These are phyloP conservation scores for Hyalella azteca DNA, from an alignment of 2,888 invertebrate genomes.

Conservation along the genomic window DNA sequence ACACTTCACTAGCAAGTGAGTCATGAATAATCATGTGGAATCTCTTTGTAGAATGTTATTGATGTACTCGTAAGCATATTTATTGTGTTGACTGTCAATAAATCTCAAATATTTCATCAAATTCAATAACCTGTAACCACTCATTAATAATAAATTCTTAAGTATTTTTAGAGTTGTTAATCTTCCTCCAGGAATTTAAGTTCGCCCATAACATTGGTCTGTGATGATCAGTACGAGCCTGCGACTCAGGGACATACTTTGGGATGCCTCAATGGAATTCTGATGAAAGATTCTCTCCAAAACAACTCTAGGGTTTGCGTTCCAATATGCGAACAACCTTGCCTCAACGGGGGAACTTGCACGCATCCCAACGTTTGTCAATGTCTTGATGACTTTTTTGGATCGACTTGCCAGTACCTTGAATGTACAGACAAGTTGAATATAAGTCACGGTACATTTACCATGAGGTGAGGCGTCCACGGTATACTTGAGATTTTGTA, in stretches of 20 bases:
- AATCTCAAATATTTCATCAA: too few relatives aligned
- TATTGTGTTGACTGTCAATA: too few relatives aligned
- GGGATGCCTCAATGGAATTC: neutral
- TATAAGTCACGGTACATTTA: too few relatives aligned
- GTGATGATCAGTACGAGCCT: neutral
- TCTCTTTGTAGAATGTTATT: too few relatives aligned
- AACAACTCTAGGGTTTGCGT: neutral
- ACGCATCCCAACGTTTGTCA: neutral
- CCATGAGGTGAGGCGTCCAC: too few relatives aligned
- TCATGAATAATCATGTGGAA: too few relatives aligned
- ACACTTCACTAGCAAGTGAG: neutral
- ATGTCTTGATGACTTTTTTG: neutral
- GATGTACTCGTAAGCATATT: too few relatives aligned
- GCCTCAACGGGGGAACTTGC: conserved; percentile 1
- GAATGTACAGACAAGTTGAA: neutral
- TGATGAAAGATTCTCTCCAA: neutral
- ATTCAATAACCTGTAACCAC: too few relatives aligned
- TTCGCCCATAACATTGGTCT: neutral
- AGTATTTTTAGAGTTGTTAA: neutral
- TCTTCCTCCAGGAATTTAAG: neutral
- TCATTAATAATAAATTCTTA: too few relatives aligned
- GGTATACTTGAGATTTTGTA: too few relatives aligned
- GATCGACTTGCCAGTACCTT: neutral
- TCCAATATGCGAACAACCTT: neutral
- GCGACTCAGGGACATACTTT: neutral